A percentile compares a stretch with the other conserved stretches of the same genome.
Conservation (phyloP, 2,888 invertebrate species). For the Allacma fusca region DNA sequence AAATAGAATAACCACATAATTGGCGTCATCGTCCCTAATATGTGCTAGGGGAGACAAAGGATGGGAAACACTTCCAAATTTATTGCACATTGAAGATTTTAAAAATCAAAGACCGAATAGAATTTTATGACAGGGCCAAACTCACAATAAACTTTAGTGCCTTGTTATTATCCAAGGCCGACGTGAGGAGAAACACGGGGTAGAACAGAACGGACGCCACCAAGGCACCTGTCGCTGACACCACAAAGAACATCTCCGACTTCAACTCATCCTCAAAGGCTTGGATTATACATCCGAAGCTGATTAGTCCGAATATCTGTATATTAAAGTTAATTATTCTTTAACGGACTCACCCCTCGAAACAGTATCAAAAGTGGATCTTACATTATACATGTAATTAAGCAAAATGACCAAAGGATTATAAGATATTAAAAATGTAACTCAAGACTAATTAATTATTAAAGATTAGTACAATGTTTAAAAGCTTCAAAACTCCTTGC, state of each 20-base stretch:
- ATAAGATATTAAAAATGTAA: no score
- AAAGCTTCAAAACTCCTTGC: slow-evolving; percentile 45
- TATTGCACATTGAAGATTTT: no score
- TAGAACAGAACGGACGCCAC: slow-evolving; percentile 44
- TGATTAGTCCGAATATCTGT: slow-evolving; percentile 50
- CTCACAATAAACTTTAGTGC: slow-evolving; percentile 45
- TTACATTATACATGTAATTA: no score
- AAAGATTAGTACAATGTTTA: slow-evolving; percentile 41
- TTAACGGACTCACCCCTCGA: no score
- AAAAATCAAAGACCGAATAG: no score
- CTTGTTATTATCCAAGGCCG: slow-evolving; percentile 33
- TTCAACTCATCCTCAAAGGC: slow-evolving; percentile 36
- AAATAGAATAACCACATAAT: no score
- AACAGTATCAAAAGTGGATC: no score
- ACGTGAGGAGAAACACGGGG: slow-evolving; percentile 31
- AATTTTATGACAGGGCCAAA: slow-evolving; percentile 13
- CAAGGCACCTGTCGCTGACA: slow-evolving; percentile 42
- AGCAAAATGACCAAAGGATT: no score
- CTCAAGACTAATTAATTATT: no score
- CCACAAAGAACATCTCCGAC: slow-evolving; percentile 48
- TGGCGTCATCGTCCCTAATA: no score
- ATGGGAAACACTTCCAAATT: no score
- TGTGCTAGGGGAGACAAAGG: no score
- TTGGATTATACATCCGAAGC: slow-evolving; percentile 45
- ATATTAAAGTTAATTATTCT: slow-evolving; percentile 11